phyloP scores from a whole-genome alignment of 2,888 invertebrate genomes.

The Plusia festucae region DNA sequence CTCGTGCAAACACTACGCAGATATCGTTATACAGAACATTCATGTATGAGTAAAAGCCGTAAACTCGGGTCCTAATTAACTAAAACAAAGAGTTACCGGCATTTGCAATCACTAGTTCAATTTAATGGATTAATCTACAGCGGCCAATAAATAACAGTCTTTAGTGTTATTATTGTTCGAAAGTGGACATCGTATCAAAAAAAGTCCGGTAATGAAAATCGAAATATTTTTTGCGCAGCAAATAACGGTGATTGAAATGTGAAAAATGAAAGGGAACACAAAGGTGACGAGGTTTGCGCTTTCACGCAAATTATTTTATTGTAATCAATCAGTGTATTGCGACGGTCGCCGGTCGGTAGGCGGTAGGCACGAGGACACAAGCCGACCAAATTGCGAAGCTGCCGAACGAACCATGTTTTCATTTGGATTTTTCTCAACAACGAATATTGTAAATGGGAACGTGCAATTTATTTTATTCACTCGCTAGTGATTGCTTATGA shows the following conservation, averaged over 20 bases:
- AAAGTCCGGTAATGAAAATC: conserved; percentile 43
- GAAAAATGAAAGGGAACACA: conserved; percentile 49
- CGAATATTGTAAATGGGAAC: conserved; percentile 81
- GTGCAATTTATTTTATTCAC: conserved; percentile 84
- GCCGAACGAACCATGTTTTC: conserved; percentile 75
- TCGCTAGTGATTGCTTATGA: conserved; percentile 82
- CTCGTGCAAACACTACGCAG: too few species aligned
- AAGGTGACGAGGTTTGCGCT: conserved; percentile 67
- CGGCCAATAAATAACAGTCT: conserved; percentile 8
- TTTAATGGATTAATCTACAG: conserved; percentile 4
- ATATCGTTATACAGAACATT: too few species aligned
- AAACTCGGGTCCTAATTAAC: neutral
- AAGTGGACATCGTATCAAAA: conserved; percentile 13
- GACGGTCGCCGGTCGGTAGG: conserved; percentile 32
- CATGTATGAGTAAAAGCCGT: neutral
- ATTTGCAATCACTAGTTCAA: conserved; percentile 6
- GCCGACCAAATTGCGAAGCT: conserved; percentile 79
- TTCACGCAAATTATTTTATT: conserved; percentile 78
- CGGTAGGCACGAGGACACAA: conserved; percentile 66
- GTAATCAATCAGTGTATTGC: conserved; percentile 75
- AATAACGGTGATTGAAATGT: conserved; percentile 53
- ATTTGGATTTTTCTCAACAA: conserved; percentile 77
- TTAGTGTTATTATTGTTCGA: conserved; percentile 5
- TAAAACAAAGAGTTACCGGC: neutral
- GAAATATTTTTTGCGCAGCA: conserved; percentile 37